phyloP scores from a whole-genome alignment of 2,797 vertebrate genomes.

The Nyctibius grandis region DNA sequence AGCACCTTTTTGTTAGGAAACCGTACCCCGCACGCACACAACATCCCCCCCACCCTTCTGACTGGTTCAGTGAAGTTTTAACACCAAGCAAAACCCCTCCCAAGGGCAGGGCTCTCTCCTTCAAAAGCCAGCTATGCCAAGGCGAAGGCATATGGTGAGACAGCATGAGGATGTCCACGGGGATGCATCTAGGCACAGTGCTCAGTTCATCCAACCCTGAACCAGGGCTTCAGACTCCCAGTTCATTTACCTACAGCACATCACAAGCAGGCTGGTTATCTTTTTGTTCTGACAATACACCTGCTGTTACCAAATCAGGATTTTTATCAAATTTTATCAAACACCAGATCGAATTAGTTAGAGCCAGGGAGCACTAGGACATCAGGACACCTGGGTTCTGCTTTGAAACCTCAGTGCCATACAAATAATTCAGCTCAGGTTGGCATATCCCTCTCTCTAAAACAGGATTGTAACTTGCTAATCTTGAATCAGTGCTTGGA shows the following conservation, averaged over 20 bases:
- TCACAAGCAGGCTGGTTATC: not conserved
- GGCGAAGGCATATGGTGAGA: constrained; percentile 9
- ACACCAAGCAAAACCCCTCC: not conserved
- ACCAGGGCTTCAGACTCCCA: not conserved
- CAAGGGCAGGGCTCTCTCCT: not conserved
- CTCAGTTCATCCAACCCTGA: not conserved
- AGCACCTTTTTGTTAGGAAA: not conserved
- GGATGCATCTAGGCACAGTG: not conserved
- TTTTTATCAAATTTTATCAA: not conserved
- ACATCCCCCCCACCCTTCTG: not conserved
- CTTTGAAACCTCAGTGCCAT: not conserved
- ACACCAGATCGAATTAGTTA: not conserved
- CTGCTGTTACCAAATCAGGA: not conserved
- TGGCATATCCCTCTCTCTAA: not conserved
- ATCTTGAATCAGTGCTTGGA: not conserved
- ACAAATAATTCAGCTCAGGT: not conserved
- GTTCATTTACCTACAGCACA: not conserved
- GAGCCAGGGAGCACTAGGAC: not conserved
- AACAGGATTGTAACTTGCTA: not conserved
- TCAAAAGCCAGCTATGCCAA: not conserved
- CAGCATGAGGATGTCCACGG: not conserved
- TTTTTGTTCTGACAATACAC: not conserved
- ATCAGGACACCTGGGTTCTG: not conserved
- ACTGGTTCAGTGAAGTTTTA: not conserved
- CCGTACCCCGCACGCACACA: not conserved